Conservation (phyloP, 2,797 vertebrate genomes). For the Sarcophilus harrisii region DNA sequence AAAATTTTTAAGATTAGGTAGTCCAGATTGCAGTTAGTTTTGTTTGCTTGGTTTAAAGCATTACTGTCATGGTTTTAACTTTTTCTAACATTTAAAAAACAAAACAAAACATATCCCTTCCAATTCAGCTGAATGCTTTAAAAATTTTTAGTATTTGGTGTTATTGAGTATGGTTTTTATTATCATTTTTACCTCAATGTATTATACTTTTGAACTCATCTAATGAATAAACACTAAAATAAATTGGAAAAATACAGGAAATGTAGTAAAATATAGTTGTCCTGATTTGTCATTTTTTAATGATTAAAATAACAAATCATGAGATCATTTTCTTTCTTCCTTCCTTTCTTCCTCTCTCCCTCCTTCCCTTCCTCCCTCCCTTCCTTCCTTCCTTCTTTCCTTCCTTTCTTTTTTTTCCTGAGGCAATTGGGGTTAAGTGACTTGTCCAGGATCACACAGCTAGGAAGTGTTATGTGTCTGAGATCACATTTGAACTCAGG, state of each 20-base stretch:
- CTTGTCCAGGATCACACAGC: no score
- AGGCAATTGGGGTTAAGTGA: no score
- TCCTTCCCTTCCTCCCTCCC: no score
- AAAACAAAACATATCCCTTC: not conserved
- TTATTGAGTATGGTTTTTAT: not conserved
- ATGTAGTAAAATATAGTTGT: not conserved
- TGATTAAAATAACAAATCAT: not conserved
- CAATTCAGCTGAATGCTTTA: not conserved
- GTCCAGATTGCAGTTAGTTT: not conserved
- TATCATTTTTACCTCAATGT: not conserved
- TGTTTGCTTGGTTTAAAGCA: not conserved
- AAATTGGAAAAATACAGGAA: not conserved
- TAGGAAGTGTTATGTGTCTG: no score
- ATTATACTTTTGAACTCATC: not conserved
- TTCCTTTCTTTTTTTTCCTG: no score
- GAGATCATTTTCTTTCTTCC: not conserved
- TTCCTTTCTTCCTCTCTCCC: no score
- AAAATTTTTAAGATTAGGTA: not conserved
- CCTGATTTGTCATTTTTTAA: not conserved
- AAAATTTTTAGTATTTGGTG: not conserved
- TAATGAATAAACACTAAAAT: conserved; percentile 8
- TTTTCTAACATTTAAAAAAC: not conserved
- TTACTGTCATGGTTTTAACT: not conserved
- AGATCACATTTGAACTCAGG: no score
- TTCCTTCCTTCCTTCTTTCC: no score